Evolutionary conservation across 2,797 vertebrate genomes (phyloP).

Genomic region (Margarornis squamiger): DNA sequence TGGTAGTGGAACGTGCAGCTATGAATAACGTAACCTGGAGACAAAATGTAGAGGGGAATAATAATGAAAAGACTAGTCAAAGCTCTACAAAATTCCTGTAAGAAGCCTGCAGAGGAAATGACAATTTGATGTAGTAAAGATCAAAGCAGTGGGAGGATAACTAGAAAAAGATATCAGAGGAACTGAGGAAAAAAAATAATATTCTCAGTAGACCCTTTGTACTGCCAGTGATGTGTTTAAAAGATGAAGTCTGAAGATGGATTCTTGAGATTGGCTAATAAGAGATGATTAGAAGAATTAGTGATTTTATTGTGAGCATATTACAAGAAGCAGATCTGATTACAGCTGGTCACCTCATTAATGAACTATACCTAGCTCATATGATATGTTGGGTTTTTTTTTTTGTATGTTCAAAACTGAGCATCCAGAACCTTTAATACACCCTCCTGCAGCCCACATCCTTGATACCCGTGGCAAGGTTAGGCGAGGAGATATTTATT

Average conservation of each 20-base stretch:
- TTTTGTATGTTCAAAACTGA: background rate
- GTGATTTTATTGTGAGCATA: background rate
- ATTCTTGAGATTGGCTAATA: background rate
- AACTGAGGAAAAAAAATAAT: background rate
- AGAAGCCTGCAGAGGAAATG: background rate
- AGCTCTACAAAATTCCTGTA: background rate
- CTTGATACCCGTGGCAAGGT: background rate
- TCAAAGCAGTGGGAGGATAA: background rate
- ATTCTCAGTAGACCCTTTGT: background rate
- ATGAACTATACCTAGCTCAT: background rate
- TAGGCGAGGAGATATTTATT: conserved; percentile 30
- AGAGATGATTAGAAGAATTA: background rate
- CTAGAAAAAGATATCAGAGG: background rate
- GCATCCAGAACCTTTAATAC: background rate
- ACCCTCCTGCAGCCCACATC: background rate
- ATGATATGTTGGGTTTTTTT: background rate
- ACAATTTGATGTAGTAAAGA: background rate
- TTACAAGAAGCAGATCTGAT: background rate
- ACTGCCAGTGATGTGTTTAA: background rate
- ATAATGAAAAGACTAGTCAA: background rate
- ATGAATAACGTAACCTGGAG: background rate
- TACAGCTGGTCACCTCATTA: background rate
- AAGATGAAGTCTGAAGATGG: background rate
- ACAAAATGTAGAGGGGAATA: background rate
- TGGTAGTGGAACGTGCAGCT: background rate